Evolutionary conservation across 2,797 vertebrate species (phyloP).

Genomic region (Erithacus rubecula): DNA sequence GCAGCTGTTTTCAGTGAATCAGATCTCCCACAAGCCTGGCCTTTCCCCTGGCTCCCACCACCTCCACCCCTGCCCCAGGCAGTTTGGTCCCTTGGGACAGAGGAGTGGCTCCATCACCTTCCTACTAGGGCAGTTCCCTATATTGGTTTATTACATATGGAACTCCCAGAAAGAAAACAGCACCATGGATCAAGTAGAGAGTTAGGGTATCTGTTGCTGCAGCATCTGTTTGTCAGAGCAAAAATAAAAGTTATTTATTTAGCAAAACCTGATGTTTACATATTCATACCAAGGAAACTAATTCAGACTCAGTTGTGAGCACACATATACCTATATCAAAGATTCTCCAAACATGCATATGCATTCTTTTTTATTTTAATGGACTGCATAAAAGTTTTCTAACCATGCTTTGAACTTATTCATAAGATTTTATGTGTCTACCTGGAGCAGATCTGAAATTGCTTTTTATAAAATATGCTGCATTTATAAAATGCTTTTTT

Average conservation of each 20-base stretch:
- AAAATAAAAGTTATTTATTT: constrained; percentile 21
- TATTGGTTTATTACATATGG: not conserved
- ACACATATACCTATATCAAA: constrained; percentile 27
- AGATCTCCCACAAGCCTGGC: not conserved
- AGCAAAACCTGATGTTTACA: not conserved
- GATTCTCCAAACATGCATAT: constrained; percentile 52
- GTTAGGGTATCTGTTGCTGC: not conserved
- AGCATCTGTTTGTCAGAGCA: constrained; percentile 37
- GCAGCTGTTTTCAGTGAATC: not conserved
- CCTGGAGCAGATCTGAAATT: constrained; percentile 66
- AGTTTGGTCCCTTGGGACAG: no score
- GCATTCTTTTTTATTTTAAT: constrained; percentile 41
- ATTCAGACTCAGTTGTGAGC: not conserved
- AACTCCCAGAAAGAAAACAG: not conserved
- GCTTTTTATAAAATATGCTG: constrained; percentile 58
- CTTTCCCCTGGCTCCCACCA: not conserved
- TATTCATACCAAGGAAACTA: not conserved
- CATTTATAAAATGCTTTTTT: constrained; percentile 71
- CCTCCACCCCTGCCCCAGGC: not conserved
- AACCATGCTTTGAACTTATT: constrained; percentile 72
- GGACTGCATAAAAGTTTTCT: constrained; percentile 51
- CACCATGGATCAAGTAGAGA: not conserved
- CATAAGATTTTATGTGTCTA: constrained; percentile 74
- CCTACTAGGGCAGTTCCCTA: accelerated
- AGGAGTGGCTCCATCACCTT: not conserved